These are phyloP conservation scores for Strigamia maritima DNA, from an alignment of 2,888 invertebrate species.

Conservation along the genomic window DNA sequence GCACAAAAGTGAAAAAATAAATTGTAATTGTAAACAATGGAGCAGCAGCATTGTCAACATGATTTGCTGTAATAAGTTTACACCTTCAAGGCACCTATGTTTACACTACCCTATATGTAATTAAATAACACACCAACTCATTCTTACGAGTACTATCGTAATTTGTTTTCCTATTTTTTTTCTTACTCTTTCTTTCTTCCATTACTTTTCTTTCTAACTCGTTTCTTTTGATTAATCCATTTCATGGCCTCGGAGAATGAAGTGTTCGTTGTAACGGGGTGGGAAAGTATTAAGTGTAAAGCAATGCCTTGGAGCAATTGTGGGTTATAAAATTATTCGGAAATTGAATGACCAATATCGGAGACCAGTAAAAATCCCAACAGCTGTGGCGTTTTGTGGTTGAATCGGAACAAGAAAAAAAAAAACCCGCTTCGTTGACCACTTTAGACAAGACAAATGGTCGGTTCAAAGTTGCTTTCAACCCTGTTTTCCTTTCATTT, in stretches of 20 bases:
- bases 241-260: background rate
- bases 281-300: slow-evolving; percentile 13
- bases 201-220: background rate
- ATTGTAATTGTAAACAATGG: too few relatives aligned
- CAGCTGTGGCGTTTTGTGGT: slow-evolving; percentile 9
- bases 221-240: background rate
- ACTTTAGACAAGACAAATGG: slow-evolving; percentile 16
- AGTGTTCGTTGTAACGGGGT: background rate
- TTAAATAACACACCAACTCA: background rate
- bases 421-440: background rate
- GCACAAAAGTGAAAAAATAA: too few relatives aligned
- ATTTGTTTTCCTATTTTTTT: background rate
- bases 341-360: slow-evolving; percentile 20
- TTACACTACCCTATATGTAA: too few relatives aligned
- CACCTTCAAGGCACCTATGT: too few relatives aligned
- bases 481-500: background rate
- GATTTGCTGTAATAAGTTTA: too few relatives aligned
- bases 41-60: too few relatives aligned
- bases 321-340: slow-evolving; percentile 23
- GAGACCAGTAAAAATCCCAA: slow-evolving; percentile 20
- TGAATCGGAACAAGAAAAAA: background rate
- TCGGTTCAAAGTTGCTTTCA: background rate
- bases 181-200: background rate
- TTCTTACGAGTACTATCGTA: background rate
- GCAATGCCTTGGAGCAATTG: slow-evolving; percentile 12